Evolutionary conservation across 2,888 invertebrate genomes (phyloP), one percentile per base, ranked within the genome.

Genomic region (Argyresthia albistria): DNA sequence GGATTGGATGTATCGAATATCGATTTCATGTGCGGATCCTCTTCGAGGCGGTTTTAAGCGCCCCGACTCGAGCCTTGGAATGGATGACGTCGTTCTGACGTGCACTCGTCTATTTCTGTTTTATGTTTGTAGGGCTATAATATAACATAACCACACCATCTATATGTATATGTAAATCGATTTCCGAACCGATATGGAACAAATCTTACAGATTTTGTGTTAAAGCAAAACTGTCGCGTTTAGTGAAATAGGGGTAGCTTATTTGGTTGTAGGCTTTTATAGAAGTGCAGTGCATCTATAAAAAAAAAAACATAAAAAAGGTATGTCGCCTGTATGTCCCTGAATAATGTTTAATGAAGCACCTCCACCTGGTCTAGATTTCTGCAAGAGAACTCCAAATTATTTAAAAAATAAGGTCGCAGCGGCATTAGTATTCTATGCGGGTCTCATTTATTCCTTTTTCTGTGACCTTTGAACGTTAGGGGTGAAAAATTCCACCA

Each of bases 41-140:
- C 65, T 68, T 64, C 49, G 53, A 66, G 58, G 66, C 67, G 62
- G 72, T 69, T 70, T 51, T 52, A 61, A 60, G 65, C 64, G 59
- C 62, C 56, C 48, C 12, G 45, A n/a, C 16, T 35, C 58, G 57
- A 59, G 53, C 58, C 61, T 58, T 59, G 58, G 43, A 50, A 46
- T n/a, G 37, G 25, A 15, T 50, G 50, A 43, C 43, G 42, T 43
- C 50, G 12, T 42, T 50, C n/a, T 42, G 42, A 50, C 42, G 50
- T 50, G n/a, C 16, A 43, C 16, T 39, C 15, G 25, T 43, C 43
- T 43, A 50, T 50, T 50, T 50, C 50, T 50, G 43, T 47, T 47
- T 47, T 47, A 47, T 12, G 46, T 35, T 35, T 25, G 12, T 49
- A 49, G 49, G 35, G 35, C 12, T 35, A n/a, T 35, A 47, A 11